Evolutionary conservation across 1,140 invertebrate species (phyloP), one percentile per base, ranked within the genome.

Genomic region (Metopolophium dirhodum): DNA sequence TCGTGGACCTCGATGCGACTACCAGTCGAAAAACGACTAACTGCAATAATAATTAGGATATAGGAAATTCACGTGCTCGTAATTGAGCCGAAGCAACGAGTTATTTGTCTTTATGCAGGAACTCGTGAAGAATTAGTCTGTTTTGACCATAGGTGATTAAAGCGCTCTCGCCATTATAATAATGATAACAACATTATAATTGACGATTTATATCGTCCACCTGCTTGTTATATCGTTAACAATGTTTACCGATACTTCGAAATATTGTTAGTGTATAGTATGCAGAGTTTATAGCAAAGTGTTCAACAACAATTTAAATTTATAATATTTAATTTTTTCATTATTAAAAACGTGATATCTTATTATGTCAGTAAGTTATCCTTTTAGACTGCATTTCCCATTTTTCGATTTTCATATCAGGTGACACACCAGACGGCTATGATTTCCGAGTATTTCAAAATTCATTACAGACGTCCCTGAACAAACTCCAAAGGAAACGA

Each of bases 21-120:
- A 77, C 30, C 4, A 35, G 61, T 30, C 61, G 4, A 77, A 77
- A 77, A n/a, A 77, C n/a, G 18, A 77, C n/a, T 7, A 6, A 77
- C 30, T 77, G 30, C 61, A 77, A 77, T 77, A 77, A 77, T 77
- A n/a, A 77, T 77, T n/a, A 77, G 61, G n/a, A n/a, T 77, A n/a
- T 14, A 77, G 6, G 30, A 77, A 77, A 77, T n/a, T 77, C 30
- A 77, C 61, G n/a, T 35, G 61, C 18, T n/a, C 30, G 14, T 77
- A 77, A 68, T 77, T 77, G n/a, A 77, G 61, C 6, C 20, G 14
- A 30, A n/a, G 6, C 61, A 14, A 1, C 30, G 14, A 77, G 30
- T 77, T 77, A 68, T 77, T 77, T 77, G 30, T 77, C 14, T 30
- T 77, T 61, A 30, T 61, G 41, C 41, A 41, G 57, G 30, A 61